Percentiles rank a stretch among this genome's conserved stretches.
Conservation (phyloP, 2,888 invertebrate genomes). For the Eupithecia subfuscata region DNA sequence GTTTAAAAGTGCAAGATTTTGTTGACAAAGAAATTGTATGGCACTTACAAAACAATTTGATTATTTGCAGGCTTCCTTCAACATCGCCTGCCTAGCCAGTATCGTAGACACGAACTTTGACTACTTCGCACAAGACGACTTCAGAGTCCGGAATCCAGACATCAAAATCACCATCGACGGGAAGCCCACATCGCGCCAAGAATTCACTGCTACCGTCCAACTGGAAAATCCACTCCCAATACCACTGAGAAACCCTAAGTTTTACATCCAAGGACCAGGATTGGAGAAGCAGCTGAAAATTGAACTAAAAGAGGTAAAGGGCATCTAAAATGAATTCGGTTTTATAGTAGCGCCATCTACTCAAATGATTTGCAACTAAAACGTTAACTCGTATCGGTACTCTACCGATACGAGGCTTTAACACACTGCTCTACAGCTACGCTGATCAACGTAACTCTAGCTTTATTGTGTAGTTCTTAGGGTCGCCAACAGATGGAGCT, state of each 20-base stretch:
- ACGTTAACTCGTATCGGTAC: not conserved
- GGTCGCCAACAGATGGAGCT: conserved; percentile 17
- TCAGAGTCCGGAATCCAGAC: conserved; percentile 94
- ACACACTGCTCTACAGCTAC: not conserved
- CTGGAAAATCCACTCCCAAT: conserved; percentile 93
- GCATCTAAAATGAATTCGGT: not conserved
- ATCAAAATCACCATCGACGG: conserved; percentile 89
- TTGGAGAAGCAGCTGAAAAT: conserved; percentile 89
- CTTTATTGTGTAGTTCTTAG: conserved; percentile 13
- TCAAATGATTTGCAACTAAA: conserved; percentile 7
- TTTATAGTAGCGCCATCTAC: conserved; percentile 46
- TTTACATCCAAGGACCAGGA: conserved; percentile 93
- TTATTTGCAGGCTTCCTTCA: conserved; percentile 87
- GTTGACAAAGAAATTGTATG: not conserved
- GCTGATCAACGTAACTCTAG: not conserved
- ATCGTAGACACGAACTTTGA: conserved; percentile 93
- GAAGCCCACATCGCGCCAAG: conserved; percentile 78
- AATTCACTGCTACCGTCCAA: conserved; percentile 85
- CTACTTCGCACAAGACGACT: conserved; percentile 95
- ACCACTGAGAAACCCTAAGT: conserved; percentile 89
- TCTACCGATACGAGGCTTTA: not conserved
- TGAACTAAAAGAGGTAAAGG: conserved; percentile 85
- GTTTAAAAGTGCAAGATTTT: not conserved
- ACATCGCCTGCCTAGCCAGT: conserved; percentile 91
- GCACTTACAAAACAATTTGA: not conserved